Evolutionary conservation across 1,140 invertebrate species (phyloP).

Genomic region (Drosophila punjabiensis): DNA sequence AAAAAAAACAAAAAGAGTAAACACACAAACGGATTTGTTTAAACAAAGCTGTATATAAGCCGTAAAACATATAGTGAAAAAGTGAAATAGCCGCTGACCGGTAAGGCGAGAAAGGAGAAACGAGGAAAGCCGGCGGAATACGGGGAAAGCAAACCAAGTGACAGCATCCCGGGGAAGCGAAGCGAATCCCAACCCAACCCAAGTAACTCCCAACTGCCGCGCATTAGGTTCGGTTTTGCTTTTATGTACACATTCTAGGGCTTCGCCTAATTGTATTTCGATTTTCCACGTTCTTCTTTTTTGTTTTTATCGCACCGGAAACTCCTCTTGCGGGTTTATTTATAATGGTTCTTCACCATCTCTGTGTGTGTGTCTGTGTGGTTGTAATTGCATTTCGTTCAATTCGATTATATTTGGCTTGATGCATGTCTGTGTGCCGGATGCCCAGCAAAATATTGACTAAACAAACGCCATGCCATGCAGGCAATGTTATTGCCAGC

Average conservation of each 20-base stretch:
- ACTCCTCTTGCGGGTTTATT: constrained; percentile 4
- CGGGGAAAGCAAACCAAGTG: constrained; percentile 1
- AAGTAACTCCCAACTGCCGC: constrained; percentile 14
- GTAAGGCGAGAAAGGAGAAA: constrained; percentile 3
- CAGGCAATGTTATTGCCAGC: constrained; percentile 56
- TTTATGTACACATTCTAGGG: constrained; percentile 42
- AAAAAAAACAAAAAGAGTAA: background rate
- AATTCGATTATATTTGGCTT: constrained; percentile 16
- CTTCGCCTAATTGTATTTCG: constrained; percentile 63
- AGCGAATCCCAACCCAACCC: constrained; percentile 10
- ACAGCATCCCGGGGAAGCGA: constrained; percentile 34
- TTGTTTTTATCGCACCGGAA: constrained; percentile 34
- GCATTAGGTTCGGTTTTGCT: constrained; percentile 39
- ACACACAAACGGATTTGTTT: constrained; percentile 39
- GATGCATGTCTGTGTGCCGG: constrained; percentile 15
- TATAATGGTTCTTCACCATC: constrained; percentile 1
- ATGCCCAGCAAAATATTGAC: constrained; percentile 73
- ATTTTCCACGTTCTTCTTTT: constrained; percentile 62
- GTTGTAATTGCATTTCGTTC: constrained; percentile 30
- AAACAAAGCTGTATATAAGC: constrained; percentile 40
- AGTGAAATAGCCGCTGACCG: background rate
- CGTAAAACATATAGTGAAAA: constrained; percentile 28
- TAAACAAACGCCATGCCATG: constrained; percentile 66
- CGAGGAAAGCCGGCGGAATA: constrained; percentile 25
- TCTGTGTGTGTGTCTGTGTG: constrained; percentile 20